These are phyloP conservation scores for Drosophila fuyamai DNA, from an alignment of 1,140 invertebrate genomes.

Conservation along the genomic window DNA sequence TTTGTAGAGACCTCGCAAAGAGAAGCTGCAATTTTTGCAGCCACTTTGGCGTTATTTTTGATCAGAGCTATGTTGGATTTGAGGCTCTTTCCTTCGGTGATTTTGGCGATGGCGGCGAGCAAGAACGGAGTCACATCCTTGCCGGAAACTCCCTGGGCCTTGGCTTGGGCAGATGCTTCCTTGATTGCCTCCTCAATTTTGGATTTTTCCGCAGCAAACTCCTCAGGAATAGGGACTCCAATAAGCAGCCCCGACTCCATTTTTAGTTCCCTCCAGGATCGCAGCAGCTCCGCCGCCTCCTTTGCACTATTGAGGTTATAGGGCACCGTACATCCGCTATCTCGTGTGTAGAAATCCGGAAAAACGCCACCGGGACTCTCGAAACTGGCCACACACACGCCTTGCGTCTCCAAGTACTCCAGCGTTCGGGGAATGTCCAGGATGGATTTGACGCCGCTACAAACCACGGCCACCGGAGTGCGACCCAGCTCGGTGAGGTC, in stretches of 20 bases:
- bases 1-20: slow-evolving; percentile 81
- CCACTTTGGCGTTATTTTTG: slow-evolving; percentile 95
- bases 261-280: slow-evolving; percentile 86
- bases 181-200: slow-evolving; percentile 90
- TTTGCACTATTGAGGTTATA: slow-evolving; percentile 87
- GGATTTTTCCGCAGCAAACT: slow-evolving; percentile 85
- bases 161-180: slow-evolving; percentile 89
- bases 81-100: slow-evolving; percentile 93
- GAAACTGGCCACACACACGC: slow-evolving; percentile 94
- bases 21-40: slow-evolving; percentile 90
- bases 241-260: slow-evolving; percentile 93
- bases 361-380: slow-evolving; percentile 86
- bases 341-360: slow-evolving; percentile 95
- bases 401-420: slow-evolving; percentile 98
- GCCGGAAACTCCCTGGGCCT: slow-evolving; percentile 88
- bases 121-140: slow-evolving; percentile 97
- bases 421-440: slow-evolving; percentile 97
- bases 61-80: slow-evolving; percentile 95
- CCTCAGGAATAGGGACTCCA: slow-evolving; percentile 95
- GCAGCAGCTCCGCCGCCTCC: slow-evolving; percentile 91
- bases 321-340: slow-evolving; percentile 90
- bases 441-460: slow-evolving; percentile 98
- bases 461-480: slow-evolving; percentile 95
- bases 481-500: slow-evolving; percentile 96
- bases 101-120: slow-evolving; percentile 89